A percentile compares a stretch with the other conserved stretches of the same genome.
Conservation (phyloP, 2,113 vertebrate species). For the Istiophorus platypterus region DNA sequence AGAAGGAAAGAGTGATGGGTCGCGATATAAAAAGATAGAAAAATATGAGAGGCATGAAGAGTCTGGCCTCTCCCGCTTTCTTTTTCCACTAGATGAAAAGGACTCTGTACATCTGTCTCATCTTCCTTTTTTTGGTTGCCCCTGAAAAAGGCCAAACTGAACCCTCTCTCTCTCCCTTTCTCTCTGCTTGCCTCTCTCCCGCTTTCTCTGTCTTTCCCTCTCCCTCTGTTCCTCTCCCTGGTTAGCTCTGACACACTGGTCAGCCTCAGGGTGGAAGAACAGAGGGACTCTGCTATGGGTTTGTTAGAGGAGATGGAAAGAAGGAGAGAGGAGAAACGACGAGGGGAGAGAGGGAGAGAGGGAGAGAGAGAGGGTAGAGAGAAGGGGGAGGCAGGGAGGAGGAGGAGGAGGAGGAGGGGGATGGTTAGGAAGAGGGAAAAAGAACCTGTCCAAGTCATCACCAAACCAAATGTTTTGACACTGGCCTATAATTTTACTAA, state of each 20-base stretch:
- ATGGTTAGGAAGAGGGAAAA: constrained; percentile 60
- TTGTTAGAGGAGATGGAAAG: constrained; percentile 78
- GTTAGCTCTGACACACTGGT: constrained; percentile 87
- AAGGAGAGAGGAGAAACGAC: constrained; percentile 65
- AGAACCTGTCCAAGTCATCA: constrained; percentile 67
- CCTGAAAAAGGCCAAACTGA: constrained; percentile 81
- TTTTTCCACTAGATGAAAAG: constrained; percentile 84
- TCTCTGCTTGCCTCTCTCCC: constrained; percentile 70
- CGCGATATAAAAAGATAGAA: constrained; percentile 76
- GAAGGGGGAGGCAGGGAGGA: constrained; percentile 39
- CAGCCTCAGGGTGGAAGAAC: constrained; percentile 87
- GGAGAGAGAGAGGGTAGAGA: constrained; percentile 24
- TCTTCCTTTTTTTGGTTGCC: constrained; percentile 82
- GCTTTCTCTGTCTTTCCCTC: constrained; percentile 72
- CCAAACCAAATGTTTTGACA: constrained; percentile 13
- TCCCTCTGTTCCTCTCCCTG: constrained; percentile 84
- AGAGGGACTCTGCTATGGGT: constrained; percentile 86
- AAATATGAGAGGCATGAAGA: constrained; percentile 74
- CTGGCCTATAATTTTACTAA: background rate
- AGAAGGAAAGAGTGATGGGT: constrained; percentile 81
- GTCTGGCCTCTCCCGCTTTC: constrained; percentile 77
- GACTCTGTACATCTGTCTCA: constrained; percentile 84
- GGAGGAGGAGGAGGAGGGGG: constrained; percentile 38
- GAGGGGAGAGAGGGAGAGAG: constrained; percentile 57
- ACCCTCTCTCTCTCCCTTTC: constrained; percentile 67